Base-by-base conservation (phyloP, 1,140 invertebrate species). In the Drosophila auraria region DNA sequence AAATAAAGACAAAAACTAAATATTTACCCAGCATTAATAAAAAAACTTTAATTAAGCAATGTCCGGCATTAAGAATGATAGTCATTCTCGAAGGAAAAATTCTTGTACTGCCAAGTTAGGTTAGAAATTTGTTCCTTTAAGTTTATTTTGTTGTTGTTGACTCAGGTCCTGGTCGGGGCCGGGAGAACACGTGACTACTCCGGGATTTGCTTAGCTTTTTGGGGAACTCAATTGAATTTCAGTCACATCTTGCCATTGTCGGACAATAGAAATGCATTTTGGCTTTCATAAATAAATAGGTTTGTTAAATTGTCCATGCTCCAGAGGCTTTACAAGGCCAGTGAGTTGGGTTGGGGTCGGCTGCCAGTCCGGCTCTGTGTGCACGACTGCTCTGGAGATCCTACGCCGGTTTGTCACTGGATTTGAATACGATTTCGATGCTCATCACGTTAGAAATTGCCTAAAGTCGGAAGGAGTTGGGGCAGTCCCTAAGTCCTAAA, bases 231-330 rank as follows among this genome's bases (percentile, higher is more conserved):
- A 89, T 89, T 87, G 82, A 74, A 87, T 80, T 71, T 80, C 51
- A 59, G 81, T 61, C 81, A 81, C 72, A 89, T 64, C 57, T 49
- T 80, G 54, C 30, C 44, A 73, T 76, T 79, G 83, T 82, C 57
- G 30, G 51, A 53, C 50, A 53, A 66, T 64, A 62, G 61, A 87
- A 87, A 68, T 87, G 83, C 80, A 83, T 80, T 87, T 87, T 56
- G 73, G 47, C 59, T 65, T 87, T 87, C 78, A 87, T 87, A 87
- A 87, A 87, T 87, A 87, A 89, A 89, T 78, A 89, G 73, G 72
- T 78, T 70, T 84, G 77, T 81, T 89, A 89, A 87, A 87, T 81
- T 83, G 83, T 81, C 73, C 78, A 70, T 58, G 66, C 53, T 76
- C 47, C 60, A 53, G 20, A 40, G 49, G 64, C 66, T 42, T 27